These are phyloP conservation scores for Drosophila demipolita DNA, from an alignment of 2,888 invertebrate species.

Conservation along the genomic window DNA sequence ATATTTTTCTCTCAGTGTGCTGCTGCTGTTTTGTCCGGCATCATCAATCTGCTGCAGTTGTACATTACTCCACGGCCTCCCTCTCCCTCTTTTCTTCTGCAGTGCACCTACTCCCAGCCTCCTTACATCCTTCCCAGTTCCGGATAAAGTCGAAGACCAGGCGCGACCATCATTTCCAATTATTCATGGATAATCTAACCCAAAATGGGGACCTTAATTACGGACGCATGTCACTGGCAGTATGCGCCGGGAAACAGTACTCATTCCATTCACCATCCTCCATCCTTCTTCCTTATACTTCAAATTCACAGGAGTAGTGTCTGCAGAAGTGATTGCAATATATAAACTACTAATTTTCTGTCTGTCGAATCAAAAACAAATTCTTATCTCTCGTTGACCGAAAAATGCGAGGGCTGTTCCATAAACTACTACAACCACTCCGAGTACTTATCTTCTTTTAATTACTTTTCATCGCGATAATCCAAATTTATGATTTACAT, in stretches of 20 bases:
- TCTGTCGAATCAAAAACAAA: constrained; percentile 24
- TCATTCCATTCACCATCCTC: not conserved
- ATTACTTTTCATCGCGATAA: not conserved
- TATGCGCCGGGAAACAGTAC: constrained; percentile 23
- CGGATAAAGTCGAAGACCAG: constrained; percentile 9
- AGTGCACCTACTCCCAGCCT: not conserved
- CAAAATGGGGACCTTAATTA: constrained; percentile 85
- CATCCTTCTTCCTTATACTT: not conserved
- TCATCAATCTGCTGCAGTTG: constrained; percentile 74
- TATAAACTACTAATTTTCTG: constrained; percentile 48
- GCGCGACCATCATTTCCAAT: constrained; percentile 74
- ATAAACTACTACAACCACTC: not conserved
- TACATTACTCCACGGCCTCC: constrained; percentile 29
- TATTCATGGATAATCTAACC: constrained; percentile 85
- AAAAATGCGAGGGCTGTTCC: constrained; percentile 13
- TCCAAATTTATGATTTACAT: not conserved
- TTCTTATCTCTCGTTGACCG: not conserved
- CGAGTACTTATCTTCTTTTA: not conserved
- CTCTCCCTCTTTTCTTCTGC: not conserved
- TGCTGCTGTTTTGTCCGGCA: constrained; percentile 44
- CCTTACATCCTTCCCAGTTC: not conserved
- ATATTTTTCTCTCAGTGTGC: not conserved
- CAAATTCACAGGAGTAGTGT: constrained; percentile 3
- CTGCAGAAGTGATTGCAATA: constrained; percentile 44
- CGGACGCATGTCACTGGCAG: constrained; percentile 74